Base-by-base conservation (phyloP, 2,113 vertebrate species). In the Planiliza haematocheilus region DNA sequence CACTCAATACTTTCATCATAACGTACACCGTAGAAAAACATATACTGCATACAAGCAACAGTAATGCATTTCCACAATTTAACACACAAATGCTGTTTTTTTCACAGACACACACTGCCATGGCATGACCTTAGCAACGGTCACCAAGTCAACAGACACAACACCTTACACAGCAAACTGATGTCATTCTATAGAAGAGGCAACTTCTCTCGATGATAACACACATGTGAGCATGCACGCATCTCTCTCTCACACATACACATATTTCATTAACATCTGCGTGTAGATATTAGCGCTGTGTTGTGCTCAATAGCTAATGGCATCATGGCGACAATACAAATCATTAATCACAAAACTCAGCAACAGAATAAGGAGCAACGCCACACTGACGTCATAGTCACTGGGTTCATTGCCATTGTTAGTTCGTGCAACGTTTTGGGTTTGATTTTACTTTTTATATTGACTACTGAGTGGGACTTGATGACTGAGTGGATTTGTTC, bases 191-290 rank as follows among this genome's bases (percentile, higher is more conserved):
- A 69, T 72, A 73, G 65, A 70, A 85, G 78, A 77, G 41, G 36
- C 24, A 57, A 38, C 60, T 56, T 37, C 55, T 18, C 55, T 51
- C 39, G 13, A 16, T 5, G 56, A 11, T 17, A 36, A 58, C 53
- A 56, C 24, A 62, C 48, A 64, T 37, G 53, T 17, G 39, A 21
- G 55, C 16, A 16, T 30, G 24, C 30, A 68, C 59, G 65, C 56
- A 59, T 37, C 30, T 42, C 17, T 38, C 57, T 11, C 49, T 38
- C 43, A 58, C 76, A 70, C 69, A 17, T 37, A 65, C 66, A 73
- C 77, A 70, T 56, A 12, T 76, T 89, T 91, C 89, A 90, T 90
- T 91, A 91, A 58, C 90, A 80, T 66, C 10, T 7, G 59, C 48
- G 63, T 90, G 88, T 20, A 75, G 69, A 83, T 50, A 68, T 84